Conservation (phyloP, 30 jellyfish, hydroid and myxozoan genomes). For the Turritopsis dohrnii region DNA sequence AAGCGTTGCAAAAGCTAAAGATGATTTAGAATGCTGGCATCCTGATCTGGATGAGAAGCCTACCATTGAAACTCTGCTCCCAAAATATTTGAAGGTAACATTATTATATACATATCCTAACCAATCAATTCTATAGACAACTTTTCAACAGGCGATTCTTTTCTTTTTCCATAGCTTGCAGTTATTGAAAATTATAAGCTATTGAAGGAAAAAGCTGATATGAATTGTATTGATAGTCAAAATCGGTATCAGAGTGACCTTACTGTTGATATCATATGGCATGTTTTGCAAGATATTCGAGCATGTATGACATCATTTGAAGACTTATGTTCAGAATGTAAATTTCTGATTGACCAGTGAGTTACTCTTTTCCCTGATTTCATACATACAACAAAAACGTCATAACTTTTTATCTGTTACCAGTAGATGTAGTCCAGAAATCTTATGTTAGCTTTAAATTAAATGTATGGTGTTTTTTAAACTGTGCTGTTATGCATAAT, state of each 20-base stretch:
- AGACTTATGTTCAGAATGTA: neutral
- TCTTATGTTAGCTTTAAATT: too few relatives aligned
- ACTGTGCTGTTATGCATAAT: too few relatives aligned
- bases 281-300: neutral
- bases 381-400: too few relatives aligned
- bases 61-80: neutral
- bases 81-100: neutral
- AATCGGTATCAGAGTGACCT: neutral
- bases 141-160: too few relatives aligned
- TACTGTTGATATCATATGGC: neutral
- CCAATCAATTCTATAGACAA: too few relatives aligned
- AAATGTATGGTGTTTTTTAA: too few relatives aligned
- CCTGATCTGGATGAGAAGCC: conserved; percentile 11
- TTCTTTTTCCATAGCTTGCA: neutral
- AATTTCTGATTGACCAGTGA: neutral
- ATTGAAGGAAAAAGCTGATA: conserved; percentile 3
- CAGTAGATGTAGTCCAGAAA: too few relatives aligned
- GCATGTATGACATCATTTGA: neutral
- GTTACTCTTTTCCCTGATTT: neutral
- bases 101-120: neutral
- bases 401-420: neutral
- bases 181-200: conserved; percentile 1
- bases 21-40: neutral
- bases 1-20: neutral
- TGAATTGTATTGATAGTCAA: neutral